A percentile compares a stretch with the other conserved stretches of the same genome.
phyloP scores from a whole-genome alignment of 2,797 vertebrate genomes.

The Limnodromus scolopaceus region DNA sequence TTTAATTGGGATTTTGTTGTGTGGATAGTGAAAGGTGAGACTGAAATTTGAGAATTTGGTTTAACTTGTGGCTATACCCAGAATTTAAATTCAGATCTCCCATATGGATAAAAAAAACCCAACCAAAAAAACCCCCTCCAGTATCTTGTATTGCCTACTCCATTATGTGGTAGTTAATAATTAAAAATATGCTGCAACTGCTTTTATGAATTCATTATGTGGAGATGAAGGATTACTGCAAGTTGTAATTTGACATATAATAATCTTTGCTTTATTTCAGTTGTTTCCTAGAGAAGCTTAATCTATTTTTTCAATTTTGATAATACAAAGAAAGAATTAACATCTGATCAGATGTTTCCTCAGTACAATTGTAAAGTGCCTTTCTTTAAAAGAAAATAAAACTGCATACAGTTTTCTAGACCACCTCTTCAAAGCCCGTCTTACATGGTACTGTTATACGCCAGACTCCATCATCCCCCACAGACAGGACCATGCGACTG shows the following conservation, averaged over 20 bases:
- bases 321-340: conserved; percentile 3
- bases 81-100: not conserved
- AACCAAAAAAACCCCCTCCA: not conserved
- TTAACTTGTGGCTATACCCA: not conserved
- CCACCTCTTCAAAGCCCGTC: not conserved
- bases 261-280: conserved; percentile 13
- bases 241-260: conserved; percentile 13
- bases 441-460: not conserved
- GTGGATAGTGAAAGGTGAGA: not conserved
- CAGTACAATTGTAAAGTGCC: not conserved
- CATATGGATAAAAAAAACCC: not conserved
- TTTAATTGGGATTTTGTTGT: not conserved
- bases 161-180: conserved; percentile 52
- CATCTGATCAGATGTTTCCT: not conserved
- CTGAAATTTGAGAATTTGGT: not conserved
- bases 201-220: conserved; percentile 32
- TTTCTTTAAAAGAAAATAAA: not conserved
- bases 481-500: accelerated
- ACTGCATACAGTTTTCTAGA: not conserved
- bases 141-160: not conserved
- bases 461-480: not conserved
- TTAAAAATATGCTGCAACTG: conserved; percentile 40
- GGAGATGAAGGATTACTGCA: conserved; percentile 26
- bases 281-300: not conserved
- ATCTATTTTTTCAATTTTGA: conserved; percentile 11